Conservation (phyloP, 1,140 invertebrate genomes). For the Lethrus apterus region DNA sequence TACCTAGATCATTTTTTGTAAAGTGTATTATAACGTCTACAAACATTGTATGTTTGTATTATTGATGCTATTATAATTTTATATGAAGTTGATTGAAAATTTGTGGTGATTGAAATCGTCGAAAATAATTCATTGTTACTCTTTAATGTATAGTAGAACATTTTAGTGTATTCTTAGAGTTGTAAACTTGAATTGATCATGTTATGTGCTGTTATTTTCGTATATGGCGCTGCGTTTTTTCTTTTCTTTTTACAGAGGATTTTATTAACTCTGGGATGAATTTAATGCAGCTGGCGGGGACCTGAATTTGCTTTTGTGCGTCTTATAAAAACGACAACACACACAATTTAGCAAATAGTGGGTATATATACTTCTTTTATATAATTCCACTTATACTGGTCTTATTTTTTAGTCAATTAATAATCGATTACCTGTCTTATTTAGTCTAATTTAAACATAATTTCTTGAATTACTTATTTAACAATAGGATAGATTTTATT, state of each 20-base stretch:
- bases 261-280: conserved; percentile 7
- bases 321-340: conserved; percentile 1
- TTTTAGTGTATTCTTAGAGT: conserved; percentile 1
- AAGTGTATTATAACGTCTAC: conserved; percentile 22
- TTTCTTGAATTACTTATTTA: not conserved
- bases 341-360: conserved; percentile 1
- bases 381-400: conserved; percentile 14
- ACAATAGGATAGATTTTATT: conserved; percentile 11
- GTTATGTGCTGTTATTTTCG: conserved; percentile 12
- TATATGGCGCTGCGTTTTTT: conserved; percentile 7
- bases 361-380: not conserved
- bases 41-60: conserved; percentile 22
- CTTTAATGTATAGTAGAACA: conserved; percentile 11
- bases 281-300: conserved; percentile 12
- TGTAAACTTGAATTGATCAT: not conserved
- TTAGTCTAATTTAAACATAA: not conserved
- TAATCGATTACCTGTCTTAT: not conserved
- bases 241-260: conserved; percentile 5
- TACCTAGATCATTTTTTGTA: conserved; percentile 27
- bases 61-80: conserved; percentile 10
- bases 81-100: conserved; percentile 16
- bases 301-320: conserved; percentile 7
- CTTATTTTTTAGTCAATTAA: conserved; percentile 13
- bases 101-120: not conserved
- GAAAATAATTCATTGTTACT: conserved; percentile 7